Base-by-base conservation (phyloP, 2,888 invertebrate genomes). In the Platycheirus albimanus region DNA sequence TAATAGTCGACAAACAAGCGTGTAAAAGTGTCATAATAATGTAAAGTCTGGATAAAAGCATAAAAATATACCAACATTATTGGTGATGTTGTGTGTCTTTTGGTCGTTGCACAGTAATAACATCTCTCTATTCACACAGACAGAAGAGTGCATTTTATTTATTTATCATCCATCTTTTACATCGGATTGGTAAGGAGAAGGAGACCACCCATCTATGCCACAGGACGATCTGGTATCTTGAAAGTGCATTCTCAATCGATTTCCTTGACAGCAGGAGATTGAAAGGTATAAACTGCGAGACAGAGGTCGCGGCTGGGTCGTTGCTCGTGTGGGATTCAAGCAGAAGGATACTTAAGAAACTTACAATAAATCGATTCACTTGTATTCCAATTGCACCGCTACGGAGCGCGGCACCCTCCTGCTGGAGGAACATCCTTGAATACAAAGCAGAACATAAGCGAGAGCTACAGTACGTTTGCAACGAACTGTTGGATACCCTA, bases 311-410 rank as follows among this genome's bases (percentile, higher is more conserved):
- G 36, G 13, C 17, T n/a, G 58, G 11, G 38, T 11, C 13, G 11
- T 3, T 38, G 54, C 11, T 28, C 43, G 2, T 0, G 43, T 0
- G 43, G 61, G n/a, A 4, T 38, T 36, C 30, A 15, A 56, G 43
- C 10, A 38, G 43, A 71, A 61, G 56, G 81, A 63, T 77, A 54
- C 77, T 81, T 49, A 51, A 52, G 66, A 54, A 67, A 67, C 30
- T 17, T 13, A 54, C 52, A 76, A 81, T 81, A 81, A 81, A 81
- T 81, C 77, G 67, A 61, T 33, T 67, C 54, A 54, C 45, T 77
- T 67, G 71, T 63, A 61, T 66, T 76, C 75, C 54, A 45, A 80
- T 69, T 58, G 41, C 41, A 56, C 13, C n/a, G n/a, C n/a, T n/a
- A n/a, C n/a, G n/a, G n/a, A n/a, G n/a, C n/a, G n/a, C 13, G 13